Conservation (phyloP, 2,113 vertebrate genomes). For the Sylvietta virens region DNA sequence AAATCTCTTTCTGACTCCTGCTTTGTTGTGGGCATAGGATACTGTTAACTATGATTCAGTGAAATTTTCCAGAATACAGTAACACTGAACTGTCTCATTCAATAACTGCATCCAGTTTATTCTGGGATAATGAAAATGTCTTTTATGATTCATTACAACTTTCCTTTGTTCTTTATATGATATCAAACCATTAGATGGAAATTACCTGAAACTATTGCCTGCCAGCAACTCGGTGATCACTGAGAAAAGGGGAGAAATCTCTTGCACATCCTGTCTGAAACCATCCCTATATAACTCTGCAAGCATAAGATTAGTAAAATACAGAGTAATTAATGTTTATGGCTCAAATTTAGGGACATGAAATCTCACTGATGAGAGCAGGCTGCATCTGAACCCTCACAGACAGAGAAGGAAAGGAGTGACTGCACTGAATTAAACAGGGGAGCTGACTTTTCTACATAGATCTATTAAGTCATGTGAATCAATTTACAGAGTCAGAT, state of each 20-base stretch:
- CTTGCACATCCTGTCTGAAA: background rate
- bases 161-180: background rate
- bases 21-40: background rate
- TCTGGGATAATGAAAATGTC: slow-evolving; percentile 47
- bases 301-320: background rate
- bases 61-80: background rate
- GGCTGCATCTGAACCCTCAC: background rate
- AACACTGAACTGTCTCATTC: background rate
- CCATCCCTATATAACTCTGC: background rate
- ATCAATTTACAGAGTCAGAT: background rate
- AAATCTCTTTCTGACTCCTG: background rate
- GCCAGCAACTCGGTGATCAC: background rate
- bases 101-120: slow-evolving; percentile 44
- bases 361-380: background rate
- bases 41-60: slow-evolving; percentile 6
- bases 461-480: background rate
- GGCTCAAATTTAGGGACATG: background rate
- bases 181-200: slow-evolving; percentile 15
- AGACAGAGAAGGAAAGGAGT: background rate
- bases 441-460: background rate
- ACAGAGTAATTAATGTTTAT: background rate
- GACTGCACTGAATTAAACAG: background rate
- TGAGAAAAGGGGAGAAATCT: background rate
- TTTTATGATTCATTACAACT: slow-evolving; percentile 45
- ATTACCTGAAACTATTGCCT: slow-evolving; percentile 18